Conservation (phyloP, 2,113 vertebrate genomes). For the Zosterops lateralis region DNA sequence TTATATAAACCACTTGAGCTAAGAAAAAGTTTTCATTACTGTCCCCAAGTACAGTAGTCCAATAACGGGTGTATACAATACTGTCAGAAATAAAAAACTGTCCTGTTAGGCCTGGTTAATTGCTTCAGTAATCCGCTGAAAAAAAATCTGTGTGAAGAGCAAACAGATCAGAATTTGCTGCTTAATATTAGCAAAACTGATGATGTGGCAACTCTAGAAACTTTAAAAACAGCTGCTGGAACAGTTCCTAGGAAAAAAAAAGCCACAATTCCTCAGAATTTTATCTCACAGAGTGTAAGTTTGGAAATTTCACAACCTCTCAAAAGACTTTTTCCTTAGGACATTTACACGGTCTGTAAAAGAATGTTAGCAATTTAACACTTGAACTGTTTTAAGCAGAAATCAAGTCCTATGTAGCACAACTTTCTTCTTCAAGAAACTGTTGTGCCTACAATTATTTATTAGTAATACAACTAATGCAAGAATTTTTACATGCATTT, state of each 20-base stretch:
- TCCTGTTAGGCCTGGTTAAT: background rate
- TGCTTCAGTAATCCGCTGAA: slow-evolving; percentile 8
- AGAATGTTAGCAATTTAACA: slow-evolving; percentile 66
- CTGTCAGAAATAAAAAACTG: background rate
- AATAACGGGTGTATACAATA: background rate
- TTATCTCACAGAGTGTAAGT: slow-evolving; percentile 50
- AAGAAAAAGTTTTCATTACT: slow-evolving; percentile 1
- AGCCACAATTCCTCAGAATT: slow-evolving; percentile 55
- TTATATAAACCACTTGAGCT: slow-evolving; percentile 48
- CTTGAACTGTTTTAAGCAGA: slow-evolving; percentile 23
- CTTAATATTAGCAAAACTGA: slow-evolving; percentile 64
- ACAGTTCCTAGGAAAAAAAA: slow-evolving; percentile 32
- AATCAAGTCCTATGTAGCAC: background rate
- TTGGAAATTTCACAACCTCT: slow-evolving; percentile 64
- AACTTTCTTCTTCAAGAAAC: slow-evolving; percentile 14
- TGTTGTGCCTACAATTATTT: background rate
- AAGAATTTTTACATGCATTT: slow-evolving; percentile 10
- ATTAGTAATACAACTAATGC: background rate
- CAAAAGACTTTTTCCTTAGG: slow-evolving; percentile 62
- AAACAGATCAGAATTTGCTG: slow-evolving; percentile 25
- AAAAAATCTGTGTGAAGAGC: background rate
- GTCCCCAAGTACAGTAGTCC: background rate
- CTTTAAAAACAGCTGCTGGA: slow-evolving; percentile 71
- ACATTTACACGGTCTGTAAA: slow-evolving; percentile 64
- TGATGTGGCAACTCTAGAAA: slow-evolving; percentile 74